Percentiles rank a stretch among this genome's conserved stretches.
These are phyloP conservation scores for Bombus superbus DNA, from an alignment of 1,140 invertebrate species.

Conservation along the genomic window DNA sequence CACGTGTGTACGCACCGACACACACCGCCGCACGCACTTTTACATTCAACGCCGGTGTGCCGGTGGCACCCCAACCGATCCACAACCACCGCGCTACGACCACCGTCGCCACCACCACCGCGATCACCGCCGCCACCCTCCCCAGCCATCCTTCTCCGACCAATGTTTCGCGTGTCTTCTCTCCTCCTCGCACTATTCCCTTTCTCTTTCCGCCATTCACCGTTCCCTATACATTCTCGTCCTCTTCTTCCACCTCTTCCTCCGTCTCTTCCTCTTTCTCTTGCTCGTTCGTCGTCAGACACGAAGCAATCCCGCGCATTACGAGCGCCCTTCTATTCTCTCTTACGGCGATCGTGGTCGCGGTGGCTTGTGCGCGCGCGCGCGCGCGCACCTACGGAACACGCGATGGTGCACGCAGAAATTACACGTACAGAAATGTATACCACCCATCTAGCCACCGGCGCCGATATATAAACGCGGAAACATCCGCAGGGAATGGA, in stretches of 20 bases:
- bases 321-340: slow-evolving; percentile 26
- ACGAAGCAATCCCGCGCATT: slow-evolving; percentile 49
- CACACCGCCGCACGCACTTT: slow-evolving; percentile 73
- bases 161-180: neutral
- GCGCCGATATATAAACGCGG: slow-evolving; percentile 65
- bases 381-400: slow-evolving; percentile 16
- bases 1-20: slow-evolving; percentile 81
- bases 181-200: neutral
- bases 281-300: slow-evolving; percentile 47
- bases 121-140: neutral
- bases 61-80: slow-evolving; percentile 50
- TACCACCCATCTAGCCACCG: slow-evolving; percentile 23
- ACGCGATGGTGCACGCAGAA: slow-evolving; percentile 18
- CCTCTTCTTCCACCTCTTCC: neutral
- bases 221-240: slow-evolving; percentile 29
- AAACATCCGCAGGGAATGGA: slow-evolving; percentile 69
- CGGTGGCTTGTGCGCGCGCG: too few species aligned
- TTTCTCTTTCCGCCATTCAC: neutral
- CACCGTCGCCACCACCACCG: slow-evolving; percentile 46
- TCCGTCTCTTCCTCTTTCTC: slow-evolving; percentile 16
- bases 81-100: slow-evolving; percentile 54
- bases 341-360: neutral
- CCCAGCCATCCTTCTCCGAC: neutral
- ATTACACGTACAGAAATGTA: slow-evolving; percentile 33
- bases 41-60: slow-evolving; percentile 57